Percentiles rank a stretch among this genome's conserved stretches.
Conservation (phyloP, 2,797 vertebrate genomes). For the Lithobates sylvaticus region DNA sequence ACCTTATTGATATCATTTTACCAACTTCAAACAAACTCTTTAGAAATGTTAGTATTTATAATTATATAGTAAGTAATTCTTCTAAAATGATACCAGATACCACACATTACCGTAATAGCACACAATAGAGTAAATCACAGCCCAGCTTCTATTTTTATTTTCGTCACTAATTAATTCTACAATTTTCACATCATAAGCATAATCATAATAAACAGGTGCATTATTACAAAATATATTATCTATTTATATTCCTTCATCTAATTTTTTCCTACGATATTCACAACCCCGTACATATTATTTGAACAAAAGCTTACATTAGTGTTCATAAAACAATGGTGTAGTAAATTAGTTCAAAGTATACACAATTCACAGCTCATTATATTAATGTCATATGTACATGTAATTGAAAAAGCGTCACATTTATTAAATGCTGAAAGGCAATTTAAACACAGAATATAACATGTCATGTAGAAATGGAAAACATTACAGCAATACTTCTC, state of each 20-base stretch:
- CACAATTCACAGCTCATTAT: constrained; percentile 49
- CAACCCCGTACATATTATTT: neutral
- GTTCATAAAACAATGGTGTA: constrained; percentile 20
- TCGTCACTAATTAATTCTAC: constrained; percentile 10
- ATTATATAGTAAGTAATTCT: neutral
- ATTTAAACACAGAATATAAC: constrained; percentile 40
- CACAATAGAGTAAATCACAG: constrained; percentile 3
- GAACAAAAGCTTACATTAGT: neutral
- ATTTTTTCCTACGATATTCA: neutral
- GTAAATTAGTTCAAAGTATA: constrained; percentile 28
- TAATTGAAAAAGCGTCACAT: constrained; percentile 37
- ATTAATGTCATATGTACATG: constrained; percentile 31
- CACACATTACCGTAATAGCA: neutral
- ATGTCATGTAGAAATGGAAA: constrained; percentile 30
- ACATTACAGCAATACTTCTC: constrained; percentile 17
- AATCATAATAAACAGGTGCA: constrained; percentile 15
- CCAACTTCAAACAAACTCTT: neutral
- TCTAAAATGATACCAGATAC: neutral
- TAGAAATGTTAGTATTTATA: neutral
- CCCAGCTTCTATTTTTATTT: neutral
- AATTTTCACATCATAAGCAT: constrained; percentile 13
- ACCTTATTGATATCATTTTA: constrained; percentile 3
- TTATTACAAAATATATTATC: constrained; percentile 20
- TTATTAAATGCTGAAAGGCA: constrained; percentile 43
- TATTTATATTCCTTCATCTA: neutral